Base-by-base conservation (phyloP, 2,113 vertebrate species). In the Hyperoodon ampullatus region DNA sequence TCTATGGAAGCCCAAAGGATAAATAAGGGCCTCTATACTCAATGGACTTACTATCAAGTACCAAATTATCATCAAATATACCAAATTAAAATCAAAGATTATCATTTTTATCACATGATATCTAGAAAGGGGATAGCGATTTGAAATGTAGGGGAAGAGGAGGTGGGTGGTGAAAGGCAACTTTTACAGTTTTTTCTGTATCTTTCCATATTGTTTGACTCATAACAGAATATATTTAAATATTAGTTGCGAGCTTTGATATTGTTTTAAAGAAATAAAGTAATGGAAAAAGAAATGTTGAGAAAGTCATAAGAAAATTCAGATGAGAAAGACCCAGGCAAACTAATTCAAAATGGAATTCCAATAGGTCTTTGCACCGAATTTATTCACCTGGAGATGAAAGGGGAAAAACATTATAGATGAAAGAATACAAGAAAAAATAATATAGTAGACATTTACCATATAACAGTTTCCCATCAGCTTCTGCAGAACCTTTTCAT, bases 1-100 rank as follows among this genome's bases (percentile, higher is more conserved):
- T 89, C 68, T 42, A 18, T 11, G 23, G 26, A 88, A 93, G n/a
- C 33, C 12, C 53, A 58, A 74, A 90, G 28, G n/a, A 77, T 50
- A 71, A 70, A 75, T 44, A 94, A 93, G 44, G 23, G 26, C 28
- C 55, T 94, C 35, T 71, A 77, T 5, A 78, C 3, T 83, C 74
- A 72, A 74, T 33, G n/a, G 78, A 82, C 23, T 83, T 77, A 86
- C 14, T 39, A 90, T 82, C 28, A 87, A 77, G 15, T 39, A 35
- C 19, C 61, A 83, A 72, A 71, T n/a, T 13, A 50, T 65, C 74
- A 94, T 15, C 44, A 86, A 42, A 71, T 33, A 55, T 26, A 42
- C 21, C 58, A 85, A 90, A 93, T 70, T 87, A 93, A 96, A 96
- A 93, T 50, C 26, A 70, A 88, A 90, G 50, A 90, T 50, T 65